Conservation (phyloP, 2,888 invertebrate species). For the Agrochola macilenta region DNA sequence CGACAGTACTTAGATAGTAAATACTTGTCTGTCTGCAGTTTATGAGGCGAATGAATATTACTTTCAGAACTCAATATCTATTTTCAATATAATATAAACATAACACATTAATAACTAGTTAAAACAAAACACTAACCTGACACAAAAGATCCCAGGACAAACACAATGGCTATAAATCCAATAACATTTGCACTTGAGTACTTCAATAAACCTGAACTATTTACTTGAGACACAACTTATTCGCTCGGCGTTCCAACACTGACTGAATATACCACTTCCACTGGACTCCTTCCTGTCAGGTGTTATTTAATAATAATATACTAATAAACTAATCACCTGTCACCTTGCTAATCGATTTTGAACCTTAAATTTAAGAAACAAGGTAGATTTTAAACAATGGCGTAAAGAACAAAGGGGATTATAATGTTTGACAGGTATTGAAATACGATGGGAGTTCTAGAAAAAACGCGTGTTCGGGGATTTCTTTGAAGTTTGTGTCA, state of each 20-base stretch:
- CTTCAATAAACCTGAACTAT: neutral
- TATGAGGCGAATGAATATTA: neutral
- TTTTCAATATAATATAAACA: slow-evolving; percentile 7
- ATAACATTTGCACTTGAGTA: slow-evolving; percentile 53
- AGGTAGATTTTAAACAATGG: slow-evolving; percentile 23
- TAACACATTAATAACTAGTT: neutral
- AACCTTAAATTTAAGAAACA: neutral
- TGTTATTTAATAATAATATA: slow-evolving; percentile 49
- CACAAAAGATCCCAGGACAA: slow-evolving; percentile 59
- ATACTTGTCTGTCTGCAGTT: neutral
- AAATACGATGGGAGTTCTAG: slow-evolving; percentile 35
- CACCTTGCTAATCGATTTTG: slow-evolving; percentile 20
- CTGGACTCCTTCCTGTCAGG: slow-evolving; percentile 28
- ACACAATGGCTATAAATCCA: slow-evolving; percentile 59
- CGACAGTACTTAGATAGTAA: no score
- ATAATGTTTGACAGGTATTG: slow-evolving; percentile 16
- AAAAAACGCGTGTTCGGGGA: slow-evolving; percentile 22
- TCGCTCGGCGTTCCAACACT: slow-evolving; percentile 57
- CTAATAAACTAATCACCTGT: slow-evolving; percentile 52
- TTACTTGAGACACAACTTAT: slow-evolving; percentile 52
- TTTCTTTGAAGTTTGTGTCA: slow-evolving; percentile 24
- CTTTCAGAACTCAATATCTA: neutral
- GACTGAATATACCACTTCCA: slow-evolving; percentile 60
- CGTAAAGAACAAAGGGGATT: slow-evolving; percentile 50
- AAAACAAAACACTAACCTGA: slow-evolving; percentile 57